Conservation (phyloP, 2,888 invertebrate genomes). For the Pegoplata infirma region DNA sequence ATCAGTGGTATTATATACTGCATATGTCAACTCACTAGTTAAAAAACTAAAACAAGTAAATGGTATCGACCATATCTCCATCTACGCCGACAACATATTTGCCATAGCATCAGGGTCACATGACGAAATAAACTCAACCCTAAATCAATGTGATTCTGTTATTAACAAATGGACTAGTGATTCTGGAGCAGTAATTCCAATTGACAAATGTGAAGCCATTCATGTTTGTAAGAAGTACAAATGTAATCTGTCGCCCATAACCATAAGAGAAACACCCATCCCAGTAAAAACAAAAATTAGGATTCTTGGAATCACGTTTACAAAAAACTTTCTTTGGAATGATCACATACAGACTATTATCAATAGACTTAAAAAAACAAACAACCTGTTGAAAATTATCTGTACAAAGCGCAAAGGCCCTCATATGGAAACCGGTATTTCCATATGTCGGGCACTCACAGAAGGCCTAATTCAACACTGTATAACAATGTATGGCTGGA, state of each 20-base stretch:
- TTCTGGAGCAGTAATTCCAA: constrained; percentile 4
- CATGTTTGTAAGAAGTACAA: too few relatives aligned
- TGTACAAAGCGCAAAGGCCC: constrained; percentile 5
- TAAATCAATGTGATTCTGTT: not conserved
- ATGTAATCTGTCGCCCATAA: not conserved
- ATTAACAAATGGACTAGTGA: not conserved
- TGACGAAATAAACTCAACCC: not conserved
- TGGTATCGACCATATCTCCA: constrained; percentile 16
- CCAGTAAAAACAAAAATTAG: constrained; percentile 1
- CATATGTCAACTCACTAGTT: constrained; percentile 10
- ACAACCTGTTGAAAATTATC: constrained; percentile 10
- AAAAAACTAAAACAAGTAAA: not conserved
- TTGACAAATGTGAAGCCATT: constrained; percentile 9
- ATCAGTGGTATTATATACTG: constrained; percentile 17
- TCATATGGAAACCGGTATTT: not conserved
- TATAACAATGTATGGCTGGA: not conserved
- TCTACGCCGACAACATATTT: constrained; percentile 44
- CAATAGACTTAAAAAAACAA: not conserved
- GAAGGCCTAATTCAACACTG: not conserved
- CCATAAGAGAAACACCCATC: not conserved
- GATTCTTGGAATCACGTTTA: constrained; percentile 13
- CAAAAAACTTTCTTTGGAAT: constrained; percentile 37
- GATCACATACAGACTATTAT: not conserved
- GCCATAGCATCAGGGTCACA: constrained; percentile 20
- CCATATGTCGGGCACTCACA: not conserved